Conservation (phyloP, 2,797 vertebrate genomes). For the Carapus acus region DNA sequence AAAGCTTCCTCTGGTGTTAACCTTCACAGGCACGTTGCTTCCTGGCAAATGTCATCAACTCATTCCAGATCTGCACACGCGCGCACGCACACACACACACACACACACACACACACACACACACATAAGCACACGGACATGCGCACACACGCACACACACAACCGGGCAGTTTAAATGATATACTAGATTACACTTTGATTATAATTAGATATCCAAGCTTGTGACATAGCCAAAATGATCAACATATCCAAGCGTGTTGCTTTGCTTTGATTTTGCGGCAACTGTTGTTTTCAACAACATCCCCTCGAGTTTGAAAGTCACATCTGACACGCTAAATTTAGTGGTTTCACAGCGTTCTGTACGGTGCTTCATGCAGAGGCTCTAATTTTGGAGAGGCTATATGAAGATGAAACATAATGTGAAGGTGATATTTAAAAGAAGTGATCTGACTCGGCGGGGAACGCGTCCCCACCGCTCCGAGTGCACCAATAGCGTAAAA, state of each 20-base stretch:
- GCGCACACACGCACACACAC: too few species aligned
- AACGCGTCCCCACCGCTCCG: constrained; percentile 6
- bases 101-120: too few species aligned
- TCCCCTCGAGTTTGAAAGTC: too few species aligned
- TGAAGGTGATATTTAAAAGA: constrained; percentile 38
- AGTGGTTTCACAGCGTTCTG: constrained; percentile 23
- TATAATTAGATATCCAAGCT: constrained; percentile 55
- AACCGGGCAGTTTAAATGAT: too few species aligned
- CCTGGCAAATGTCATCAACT: constrained; percentile 46
- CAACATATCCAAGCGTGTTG: constrained; percentile 33
- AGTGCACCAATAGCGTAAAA: constrained; percentile 38
- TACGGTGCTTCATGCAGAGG: constrained; percentile 39
- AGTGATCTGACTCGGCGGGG: constrained; percentile 13
- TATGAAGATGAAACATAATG: constrained; percentile 43
- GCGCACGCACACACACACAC: too few species aligned
- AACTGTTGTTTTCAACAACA: constrained; percentile 5
- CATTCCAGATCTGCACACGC: too few species aligned
- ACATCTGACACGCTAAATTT: too few species aligned
- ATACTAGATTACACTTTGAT: constrained; percentile 53
- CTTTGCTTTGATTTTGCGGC: constrained; percentile 26
- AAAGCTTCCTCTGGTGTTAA: constrained; percentile 36
- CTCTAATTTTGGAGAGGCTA: constrained; percentile 55
- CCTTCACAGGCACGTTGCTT: constrained; percentile 53
- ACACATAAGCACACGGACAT: too few species aligned
- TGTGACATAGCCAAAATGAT: constrained; percentile 33